Percentiles rank a stretch among this genome's conserved stretches.
Conservation (phyloP, 2,113 vertebrate species). For the Leiothrix lutea region DNA sequence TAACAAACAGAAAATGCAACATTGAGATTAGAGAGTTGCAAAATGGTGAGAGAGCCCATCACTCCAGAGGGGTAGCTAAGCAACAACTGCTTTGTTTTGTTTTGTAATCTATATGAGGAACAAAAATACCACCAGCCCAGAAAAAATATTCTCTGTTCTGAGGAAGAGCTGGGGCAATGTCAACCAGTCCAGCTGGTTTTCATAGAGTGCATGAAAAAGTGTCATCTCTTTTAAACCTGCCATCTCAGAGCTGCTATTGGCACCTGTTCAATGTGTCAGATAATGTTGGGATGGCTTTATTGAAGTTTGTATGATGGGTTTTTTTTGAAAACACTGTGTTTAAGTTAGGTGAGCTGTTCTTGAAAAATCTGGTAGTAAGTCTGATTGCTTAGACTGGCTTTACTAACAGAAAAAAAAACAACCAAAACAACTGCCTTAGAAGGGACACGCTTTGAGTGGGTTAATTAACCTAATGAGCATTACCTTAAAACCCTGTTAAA, state of each 20-base stretch:
- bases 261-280: background rate
- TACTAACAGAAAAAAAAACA: background rate
- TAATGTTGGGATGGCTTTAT: too few relatives aligned
- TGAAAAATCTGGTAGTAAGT: background rate
- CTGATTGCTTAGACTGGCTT: background rate
- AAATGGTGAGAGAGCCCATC: conserved; percentile 26
- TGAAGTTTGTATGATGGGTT: background rate
- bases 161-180: background rate
- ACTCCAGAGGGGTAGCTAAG: conserved; percentile 40
- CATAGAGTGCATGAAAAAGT: background rate
- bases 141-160: background rate
- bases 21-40: conserved; percentile 20
- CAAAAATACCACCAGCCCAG: conserved; percentile 46
- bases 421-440: background rate
- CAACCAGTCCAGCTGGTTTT: background rate
- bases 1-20: conserved; percentile 17
- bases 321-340: background rate
- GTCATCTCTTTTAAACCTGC: background rate
- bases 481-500: background rate
- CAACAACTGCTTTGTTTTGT: conserved; percentile 47
- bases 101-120: conserved; percentile 60
- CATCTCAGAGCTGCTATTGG: background rate
- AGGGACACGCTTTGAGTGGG: background rate
- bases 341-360: background rate
- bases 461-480: background rate